phyloP scores from a whole-genome alignment of 2,113 vertebrate genomes.

The Tylochromis polylepis region DNA sequence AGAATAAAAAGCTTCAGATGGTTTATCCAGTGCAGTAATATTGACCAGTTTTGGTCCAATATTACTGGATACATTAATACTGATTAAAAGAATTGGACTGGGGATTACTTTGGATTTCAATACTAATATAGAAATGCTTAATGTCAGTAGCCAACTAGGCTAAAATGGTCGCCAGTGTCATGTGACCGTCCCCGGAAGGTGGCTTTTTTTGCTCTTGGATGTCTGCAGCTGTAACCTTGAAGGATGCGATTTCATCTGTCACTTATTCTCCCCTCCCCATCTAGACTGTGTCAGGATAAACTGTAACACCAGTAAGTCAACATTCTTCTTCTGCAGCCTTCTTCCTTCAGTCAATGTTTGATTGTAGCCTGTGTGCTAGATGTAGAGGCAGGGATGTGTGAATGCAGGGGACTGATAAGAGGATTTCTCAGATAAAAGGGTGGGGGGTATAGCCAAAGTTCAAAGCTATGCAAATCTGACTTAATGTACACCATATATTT shows the following conservation, averaged over 20 bases:
- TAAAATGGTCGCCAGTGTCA: constrained; percentile 89
- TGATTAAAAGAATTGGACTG: neutral
- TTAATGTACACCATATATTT: constrained; percentile 32
- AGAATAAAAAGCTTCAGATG: neutral
- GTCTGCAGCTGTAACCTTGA: constrained; percentile 99
- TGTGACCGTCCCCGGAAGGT: constrained; percentile 99
- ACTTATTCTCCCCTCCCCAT: constrained; percentile 98
- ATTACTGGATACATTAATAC: neutral
- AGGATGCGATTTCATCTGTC: constrained; percentile 99
- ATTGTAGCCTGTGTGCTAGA: constrained; percentile 39
- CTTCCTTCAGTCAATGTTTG: constrained; percentile 58
- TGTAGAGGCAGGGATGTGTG: constrained; percentile 35
- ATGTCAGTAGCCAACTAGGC: constrained; percentile 9
- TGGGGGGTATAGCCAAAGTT: constrained; percentile 42
- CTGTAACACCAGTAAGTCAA: constrained; percentile 99
- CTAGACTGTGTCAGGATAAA: constrained; percentile 99
- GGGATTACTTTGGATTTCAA: neutral
- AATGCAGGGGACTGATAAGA: constrained; percentile 52
- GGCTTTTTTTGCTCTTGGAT: constrained; percentile 95
- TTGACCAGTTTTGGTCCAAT: neutral
- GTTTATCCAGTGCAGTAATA: neutral
- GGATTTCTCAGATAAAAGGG: constrained; percentile 54
- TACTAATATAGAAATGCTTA: neutral
- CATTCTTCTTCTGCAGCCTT: constrained; percentile 89
- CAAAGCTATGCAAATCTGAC: constrained; percentile 61